Evolutionary conservation across 1,140 invertebrate genomes (phyloP).

Genomic region (Listronotus oregonensis): DNA sequence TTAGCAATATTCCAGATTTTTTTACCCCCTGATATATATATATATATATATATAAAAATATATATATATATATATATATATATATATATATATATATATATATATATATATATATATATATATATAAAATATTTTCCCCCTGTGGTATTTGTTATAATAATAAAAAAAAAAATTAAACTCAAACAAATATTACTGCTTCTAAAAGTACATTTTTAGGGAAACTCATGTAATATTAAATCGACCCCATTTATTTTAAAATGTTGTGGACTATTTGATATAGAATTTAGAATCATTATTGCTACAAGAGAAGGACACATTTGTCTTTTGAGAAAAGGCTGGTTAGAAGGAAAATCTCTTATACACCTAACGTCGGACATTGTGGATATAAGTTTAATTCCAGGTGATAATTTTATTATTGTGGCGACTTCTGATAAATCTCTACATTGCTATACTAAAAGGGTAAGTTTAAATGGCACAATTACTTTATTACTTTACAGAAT

Average conservation of each 20-base stretch:
- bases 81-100: no score
- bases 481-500: no score
- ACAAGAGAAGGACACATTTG: slow-evolving; percentile 85
- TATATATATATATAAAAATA: no score
- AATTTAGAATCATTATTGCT: slow-evolving; percentile 83
- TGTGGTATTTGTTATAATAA: no score
- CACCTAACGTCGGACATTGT: slow-evolving; percentile 74
- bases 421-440: slow-evolving; percentile 82
- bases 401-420: slow-evolving; percentile 77
- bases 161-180: no score
- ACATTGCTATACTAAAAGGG: slow-evolving; percentile 80
- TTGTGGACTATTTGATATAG: slow-evolving; percentile 86
- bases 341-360: slow-evolving; percentile 70
- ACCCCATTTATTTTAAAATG: slow-evolving; percentile 76
- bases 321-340: slow-evolving; percentile 72
- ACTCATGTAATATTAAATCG: slow-evolving; percentile 58
- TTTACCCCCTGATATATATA: no score
- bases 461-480: slow-evolving; percentile 58
- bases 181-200: no score
- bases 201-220: slow-evolving; percentile 61
- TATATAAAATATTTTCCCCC: no score
- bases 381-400: slow-evolving; percentile 68
- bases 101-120: no score
- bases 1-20: no score
- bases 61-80: no score